Evolutionary conservation across 2,113 vertebrate genomes (phyloP).

Genomic region (Macaca nemestrina): DNA sequence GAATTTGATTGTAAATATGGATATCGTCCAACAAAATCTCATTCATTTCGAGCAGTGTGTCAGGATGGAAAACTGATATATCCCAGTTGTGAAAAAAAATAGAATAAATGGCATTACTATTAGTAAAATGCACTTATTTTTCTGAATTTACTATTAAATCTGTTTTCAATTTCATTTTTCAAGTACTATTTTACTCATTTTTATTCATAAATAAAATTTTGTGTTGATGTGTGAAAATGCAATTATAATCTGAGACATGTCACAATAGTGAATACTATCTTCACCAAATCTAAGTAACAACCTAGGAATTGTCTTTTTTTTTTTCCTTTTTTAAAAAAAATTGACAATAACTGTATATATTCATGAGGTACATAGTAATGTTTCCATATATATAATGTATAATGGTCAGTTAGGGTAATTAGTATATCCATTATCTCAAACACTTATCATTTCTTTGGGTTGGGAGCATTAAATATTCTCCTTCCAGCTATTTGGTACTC

Average conservation of each 20-base stretch:
- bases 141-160: background rate
- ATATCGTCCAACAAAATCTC: fast-evolving
- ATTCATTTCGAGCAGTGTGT: background rate
- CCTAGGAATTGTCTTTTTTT: no score
- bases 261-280: no score
- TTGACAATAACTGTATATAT: no score
- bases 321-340: no score
- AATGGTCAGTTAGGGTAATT: no score
- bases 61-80: background rate
- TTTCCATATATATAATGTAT: no score
- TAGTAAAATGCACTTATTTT: background rate
- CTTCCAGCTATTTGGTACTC: no score
- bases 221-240: background rate
- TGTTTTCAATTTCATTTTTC: background rate
- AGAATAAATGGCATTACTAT: background rate
- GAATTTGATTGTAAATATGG: fast-evolving
- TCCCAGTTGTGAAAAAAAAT: background rate
- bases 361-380: no score
- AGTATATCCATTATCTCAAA: no score
- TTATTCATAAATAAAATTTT: background rate
- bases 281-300: no score
- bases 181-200: background rate
- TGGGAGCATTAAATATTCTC: no score
- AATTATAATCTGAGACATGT: background rate
- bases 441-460: no score